Conservation (phyloP, 1,140 invertebrate species). For the Gonioctena quinquepunctata region DNA sequence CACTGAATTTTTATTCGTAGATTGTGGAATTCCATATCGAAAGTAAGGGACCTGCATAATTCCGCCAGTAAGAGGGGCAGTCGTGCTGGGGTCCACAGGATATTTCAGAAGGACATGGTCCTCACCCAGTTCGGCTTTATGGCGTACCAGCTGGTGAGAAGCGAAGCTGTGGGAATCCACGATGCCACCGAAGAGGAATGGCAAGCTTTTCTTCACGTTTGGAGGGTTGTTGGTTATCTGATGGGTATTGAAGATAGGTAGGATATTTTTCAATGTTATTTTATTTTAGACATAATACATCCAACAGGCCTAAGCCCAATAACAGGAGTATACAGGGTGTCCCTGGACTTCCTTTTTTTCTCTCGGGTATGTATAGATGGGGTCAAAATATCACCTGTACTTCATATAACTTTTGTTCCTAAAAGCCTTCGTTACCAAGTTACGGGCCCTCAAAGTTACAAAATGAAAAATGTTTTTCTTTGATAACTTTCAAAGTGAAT, state of each 20-base stretch:
- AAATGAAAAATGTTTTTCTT: no score
- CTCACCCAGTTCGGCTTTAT: constrained; percentile 88
- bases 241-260: constrained; percentile 18
- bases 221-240: constrained; percentile 70
- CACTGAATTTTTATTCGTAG: constrained; percentile 59
- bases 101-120: constrained; percentile 80
- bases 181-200: constrained; percentile 62
- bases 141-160: constrained; percentile 71
- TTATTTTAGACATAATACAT: no score
- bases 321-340: no score
- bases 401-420: no score
- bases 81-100: constrained; percentile 57
- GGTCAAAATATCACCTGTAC: no score
- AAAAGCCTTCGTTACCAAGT: no score
- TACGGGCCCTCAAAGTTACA: no score
- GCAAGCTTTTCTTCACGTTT: constrained; percentile 79
- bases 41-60: constrained; percentile 71
- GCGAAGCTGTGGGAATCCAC: constrained; percentile 67
- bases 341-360: no score
- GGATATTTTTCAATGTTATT: neutral
- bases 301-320: no score
- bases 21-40: constrained; percentile 68
- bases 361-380: no score
- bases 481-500: no score
- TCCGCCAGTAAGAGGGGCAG: constrained; percentile 60